Evolutionary conservation across 2,888 invertebrate genomes (phyloP), one percentile per base, ranked within the genome.

Genomic region (Ethmia dodecea): DNA sequence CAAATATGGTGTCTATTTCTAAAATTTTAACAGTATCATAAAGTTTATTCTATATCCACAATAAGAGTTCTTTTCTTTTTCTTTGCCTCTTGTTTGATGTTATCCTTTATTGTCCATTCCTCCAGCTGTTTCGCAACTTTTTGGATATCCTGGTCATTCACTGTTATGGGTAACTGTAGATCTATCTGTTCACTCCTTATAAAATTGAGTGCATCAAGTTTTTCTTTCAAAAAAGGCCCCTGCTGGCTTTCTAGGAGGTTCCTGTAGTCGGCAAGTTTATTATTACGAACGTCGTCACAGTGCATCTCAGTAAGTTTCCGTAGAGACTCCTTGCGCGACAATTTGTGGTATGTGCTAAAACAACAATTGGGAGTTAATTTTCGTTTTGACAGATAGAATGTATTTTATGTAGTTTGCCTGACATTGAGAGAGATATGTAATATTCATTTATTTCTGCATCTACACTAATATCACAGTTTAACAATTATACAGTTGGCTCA

Each of bases 171-270:
- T 1, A 92, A 62, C 32, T 91, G 88, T 38, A 91, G 89, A 8
- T 89, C 90, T 28, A 87, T 74, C 63, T 96, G 95, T 66, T 95
- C 94, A 42, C 89, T 88, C 22, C 90, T 88, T n/a, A 96, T 93
- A 56, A 92, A 92, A 42, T 89, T 76, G 1, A 97, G 68, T 12
- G 91, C 89, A 28, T 90, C 87, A 1, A 92, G 83, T 64, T 96
- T 96, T 34, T 94, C 90, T 58, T 89, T 84, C 12, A 93, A 78
- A 63, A 94, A 96, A 0, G 87, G 86, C 5, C 91, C 91, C 62
- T 95, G 92, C 62, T 95, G 90, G 6, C 79, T 77, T 59, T 93
- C 90, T 18, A 97, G 71, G 38, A 90, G 65, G 31, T 78, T 78
- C 53, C 89, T 89, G 56, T 94, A 94, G 2, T 87, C 89, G 0